Conservation (phyloP, 2,888 invertebrate genomes). For the Torymus aiolomorphi region DNA sequence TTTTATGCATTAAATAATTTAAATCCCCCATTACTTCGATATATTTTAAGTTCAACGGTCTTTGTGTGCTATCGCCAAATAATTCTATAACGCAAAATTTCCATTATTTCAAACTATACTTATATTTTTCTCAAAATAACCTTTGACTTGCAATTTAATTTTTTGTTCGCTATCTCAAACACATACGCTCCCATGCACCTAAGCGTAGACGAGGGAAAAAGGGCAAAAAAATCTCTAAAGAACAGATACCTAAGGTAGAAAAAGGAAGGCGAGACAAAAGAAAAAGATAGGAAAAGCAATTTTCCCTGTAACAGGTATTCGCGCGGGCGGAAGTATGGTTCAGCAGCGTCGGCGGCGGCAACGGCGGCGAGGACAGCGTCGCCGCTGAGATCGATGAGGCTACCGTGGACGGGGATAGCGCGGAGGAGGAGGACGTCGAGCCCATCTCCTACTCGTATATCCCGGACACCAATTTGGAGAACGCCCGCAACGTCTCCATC, state of each 20-base stretch:
- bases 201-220: no score
- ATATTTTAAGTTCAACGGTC: no score
- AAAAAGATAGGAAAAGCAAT: slow-evolving; percentile 30
- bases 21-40: no score
- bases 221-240: no score
- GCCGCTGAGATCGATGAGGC: background rate
- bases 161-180: no score
- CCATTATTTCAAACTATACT: no score
- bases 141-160: no score
- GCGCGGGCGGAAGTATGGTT: slow-evolving; percentile 82
- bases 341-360: slow-evolving; percentile 51
- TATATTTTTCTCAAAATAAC: no score
- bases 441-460: slow-evolving; percentile 77
- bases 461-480: slow-evolving; percentile 80
- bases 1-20: no score
- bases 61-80: no score
- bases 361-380: background rate
- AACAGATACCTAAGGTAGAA: background rate
- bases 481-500: slow-evolving; percentile 83
- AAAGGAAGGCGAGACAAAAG: background rate
- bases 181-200: no score
- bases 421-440: slow-evolving; percentile 43
- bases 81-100: no score
- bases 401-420: background rate
- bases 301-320: slow-evolving; percentile 78